Base-by-base conservation (phyloP, 2,797 vertebrate species). In the Staurois parvus region DNA sequence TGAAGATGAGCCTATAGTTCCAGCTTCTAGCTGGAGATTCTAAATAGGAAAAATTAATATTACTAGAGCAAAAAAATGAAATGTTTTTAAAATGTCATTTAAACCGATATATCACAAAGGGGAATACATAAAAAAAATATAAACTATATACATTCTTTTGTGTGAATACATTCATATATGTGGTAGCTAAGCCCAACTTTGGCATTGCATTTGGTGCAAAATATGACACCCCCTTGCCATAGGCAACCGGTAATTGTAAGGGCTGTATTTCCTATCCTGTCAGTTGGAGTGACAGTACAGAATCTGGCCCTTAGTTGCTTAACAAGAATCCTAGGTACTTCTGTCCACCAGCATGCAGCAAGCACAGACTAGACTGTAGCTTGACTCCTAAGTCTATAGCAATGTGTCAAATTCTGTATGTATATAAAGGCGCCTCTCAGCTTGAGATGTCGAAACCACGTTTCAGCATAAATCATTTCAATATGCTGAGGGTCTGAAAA, bases 381-480 rank as follows among this genome's bases (percentile, higher is more conserved):
- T 29, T 28, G 13, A 15, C 32, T 64, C 34, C 40, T 42, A 34
- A 81, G 68, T 56, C n/a, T 56, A 29, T 62, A 73, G 52, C 40
- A 81, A 81, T 81, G 79, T 62, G 79, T 81, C 69, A 73, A 10
- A 81, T 72, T 64, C 32, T 62, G 69, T 56, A 81, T 81, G 69
- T 81, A 64, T 73, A 81, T 72, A 81, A 37, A 73, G 73, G 69
- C 34, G 48, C 68, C 79, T 73, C 79, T 81, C 81, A 56, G 72
- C 72, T 76, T 83, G 72, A 75, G 29, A 83, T 76, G 40, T 67
- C 13, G 37, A 74, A 75, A 83, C 62, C 37, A 83, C 62, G 42
- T 74, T 29, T 72, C 56, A 81, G 32, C 59, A 81, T 81, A 81
- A 81, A 81, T 81, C 69, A 72, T 81, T 81, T 72, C 79, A 81